phyloP scores from a whole-genome alignment of 2,113 vertebrate genomes.

The Archocentrus centrarchus region DNA sequence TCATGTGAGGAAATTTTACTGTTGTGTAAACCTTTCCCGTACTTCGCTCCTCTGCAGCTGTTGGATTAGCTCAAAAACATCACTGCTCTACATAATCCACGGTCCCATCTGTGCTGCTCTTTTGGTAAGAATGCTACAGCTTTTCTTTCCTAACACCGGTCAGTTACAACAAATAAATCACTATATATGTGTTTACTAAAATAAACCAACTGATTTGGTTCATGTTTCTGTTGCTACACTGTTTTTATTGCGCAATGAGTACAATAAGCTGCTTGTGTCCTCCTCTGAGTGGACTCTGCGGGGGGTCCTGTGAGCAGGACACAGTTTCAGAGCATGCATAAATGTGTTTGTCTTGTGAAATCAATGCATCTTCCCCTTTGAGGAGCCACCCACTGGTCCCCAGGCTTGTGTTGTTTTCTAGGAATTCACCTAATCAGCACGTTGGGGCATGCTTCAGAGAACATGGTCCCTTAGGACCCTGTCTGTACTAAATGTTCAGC shows the following conservation, averaged over 20 bases:
- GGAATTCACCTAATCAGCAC: constrained; percentile 50
- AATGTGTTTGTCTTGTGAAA: constrained; percentile 59
- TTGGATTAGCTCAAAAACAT: constrained; percentile 98
- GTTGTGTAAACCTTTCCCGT: constrained; percentile 7
- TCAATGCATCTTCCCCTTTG: constrained; percentile 32
- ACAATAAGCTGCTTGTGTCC: constrained; percentile 25
- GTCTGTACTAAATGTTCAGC: constrained; percentile 9
- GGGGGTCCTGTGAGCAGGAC: constrained; percentile 29
- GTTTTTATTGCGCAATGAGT: constrained; percentile 37
- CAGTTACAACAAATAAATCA: not conserved
- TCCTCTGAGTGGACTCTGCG: constrained; percentile 19
- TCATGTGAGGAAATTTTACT: constrained; percentile 2
- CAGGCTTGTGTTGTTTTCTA: constrained; percentile 18
- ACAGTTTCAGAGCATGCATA: constrained; percentile 21
- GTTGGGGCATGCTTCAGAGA: constrained; percentile 35
- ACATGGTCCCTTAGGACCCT: constrained; percentile 12
- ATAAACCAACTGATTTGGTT: constrained; percentile 12
- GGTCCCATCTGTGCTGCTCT: constrained; percentile 97
- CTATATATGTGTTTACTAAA: not conserved
- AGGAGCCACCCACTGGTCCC: constrained; percentile 27
- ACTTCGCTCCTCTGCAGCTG: constrained; percentile 81
- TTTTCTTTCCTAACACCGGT: not conserved
- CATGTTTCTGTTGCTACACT: not conserved
- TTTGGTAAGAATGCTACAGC: constrained; percentile 81
- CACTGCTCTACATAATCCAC: constrained; percentile 96